Percentiles rank a stretch among this genome's conserved stretches.
Evolutionary conservation across 1,140 invertebrate species (phyloP).

Genomic region (Dendroctonus ponderosae): DNA sequence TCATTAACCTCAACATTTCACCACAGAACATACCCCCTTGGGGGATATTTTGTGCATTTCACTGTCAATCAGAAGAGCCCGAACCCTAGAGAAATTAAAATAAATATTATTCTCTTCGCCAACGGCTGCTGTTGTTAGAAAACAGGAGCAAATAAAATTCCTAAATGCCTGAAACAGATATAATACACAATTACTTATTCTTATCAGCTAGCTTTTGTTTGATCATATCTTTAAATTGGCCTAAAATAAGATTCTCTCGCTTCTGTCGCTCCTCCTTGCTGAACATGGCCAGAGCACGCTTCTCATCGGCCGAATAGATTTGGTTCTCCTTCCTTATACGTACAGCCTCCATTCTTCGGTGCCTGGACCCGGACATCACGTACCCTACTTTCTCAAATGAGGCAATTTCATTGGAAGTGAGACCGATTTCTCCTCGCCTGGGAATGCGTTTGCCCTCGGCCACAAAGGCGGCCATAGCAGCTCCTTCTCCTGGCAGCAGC

Average conservation of each 20-base stretch:
- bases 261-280: constrained; percentile 97
- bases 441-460: constrained; percentile 99
- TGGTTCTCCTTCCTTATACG: constrained; percentile 99
- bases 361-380: constrained; percentile 98
- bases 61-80: too few species aligned
- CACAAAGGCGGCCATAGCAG: constrained; percentile 97
- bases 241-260: constrained; percentile 92
- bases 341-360: constrained; percentile 99
- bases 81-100: too few species aligned
- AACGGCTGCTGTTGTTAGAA: too few species aligned
- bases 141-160: too few species aligned
- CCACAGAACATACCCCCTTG: too few species aligned
- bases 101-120: too few species aligned
- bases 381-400: constrained; percentile 92
- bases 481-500: constrained; percentile 90
- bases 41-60: too few species aligned
- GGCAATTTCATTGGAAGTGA: constrained; percentile 94
- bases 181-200: constrained; percentile 39
- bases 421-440: constrained; percentile 95
- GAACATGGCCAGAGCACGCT: constrained; percentile 95
- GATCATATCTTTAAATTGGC: constrained; percentile 93
- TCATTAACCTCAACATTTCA: too few species aligned
- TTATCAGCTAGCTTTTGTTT: constrained; percentile 63
- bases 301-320: constrained; percentile 99
- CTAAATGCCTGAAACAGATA: too few species aligned